phyloP scores from a whole-genome alignment of 1,140 invertebrate species.

The Drosophila pallidifrons region DNA sequence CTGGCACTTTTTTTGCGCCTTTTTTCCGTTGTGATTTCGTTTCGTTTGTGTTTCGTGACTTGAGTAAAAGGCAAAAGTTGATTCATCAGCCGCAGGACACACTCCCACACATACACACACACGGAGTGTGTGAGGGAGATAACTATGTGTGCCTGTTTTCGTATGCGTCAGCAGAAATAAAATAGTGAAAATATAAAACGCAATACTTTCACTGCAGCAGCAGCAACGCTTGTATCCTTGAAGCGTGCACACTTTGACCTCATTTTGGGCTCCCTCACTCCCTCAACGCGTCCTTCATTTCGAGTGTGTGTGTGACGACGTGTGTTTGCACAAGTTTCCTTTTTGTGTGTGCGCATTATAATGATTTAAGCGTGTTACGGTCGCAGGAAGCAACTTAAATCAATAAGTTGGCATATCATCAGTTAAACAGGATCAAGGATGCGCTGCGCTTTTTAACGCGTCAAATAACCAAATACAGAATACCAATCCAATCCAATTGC shows the following conservation, averaged over 20 bases:
- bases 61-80: slow-evolving; percentile 80
- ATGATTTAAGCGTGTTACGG: slow-evolving; percentile 64
- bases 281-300: slow-evolving; percentile 1
- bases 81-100: slow-evolving; percentile 81
- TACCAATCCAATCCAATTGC: slow-evolving; percentile 13
- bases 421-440: slow-evolving; percentile 54
- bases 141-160: slow-evolving; percentile 32
- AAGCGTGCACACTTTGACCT: slow-evolving; percentile 75
- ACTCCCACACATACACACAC: slow-evolving; percentile 23
- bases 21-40: slow-evolving; percentile 49
- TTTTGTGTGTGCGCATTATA: slow-evolving; percentile 42
- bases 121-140: background rate
- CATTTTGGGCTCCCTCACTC: slow-evolving; percentile 59
- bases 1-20: background rate
- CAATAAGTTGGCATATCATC: slow-evolving; percentile 67
- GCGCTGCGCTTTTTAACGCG: slow-evolving; percentile 16
- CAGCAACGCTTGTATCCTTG: slow-evolving; percentile 54
- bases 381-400: slow-evolving; percentile 71
- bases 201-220: slow-evolving; percentile 48
- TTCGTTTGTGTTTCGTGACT: slow-evolving; percentile 80
- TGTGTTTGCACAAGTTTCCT: slow-evolving; percentile 51
- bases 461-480: slow-evolving; percentile 24
- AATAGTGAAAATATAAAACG: slow-evolving; percentile 80
- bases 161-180: slow-evolving; percentile 77
- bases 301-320: slow-evolving; percentile 40